Base-by-base conservation (phyloP, 2,888 invertebrate species). In the Chaitophorus viminalis region DNA sequence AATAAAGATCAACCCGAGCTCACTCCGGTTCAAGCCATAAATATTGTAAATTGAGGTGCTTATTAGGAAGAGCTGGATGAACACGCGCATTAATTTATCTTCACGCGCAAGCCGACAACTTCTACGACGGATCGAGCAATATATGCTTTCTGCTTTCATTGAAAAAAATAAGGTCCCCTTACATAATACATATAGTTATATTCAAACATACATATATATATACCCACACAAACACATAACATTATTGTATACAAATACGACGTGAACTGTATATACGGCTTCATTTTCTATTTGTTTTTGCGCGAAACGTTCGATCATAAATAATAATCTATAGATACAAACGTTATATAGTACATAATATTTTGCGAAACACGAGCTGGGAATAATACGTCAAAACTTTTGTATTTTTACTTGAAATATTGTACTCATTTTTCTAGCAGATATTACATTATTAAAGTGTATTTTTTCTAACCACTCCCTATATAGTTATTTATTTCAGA, bases 11-110 rank as follows among this genome's bases (percentile, higher is more conserved):
- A 33, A 78, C 29, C 86, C 78, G 70, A 86, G 52, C 54, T 31
- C 54, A 29, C 60, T 31, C 82, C 74, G 72, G 52, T 82, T 52
- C 21, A 29, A 36, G 21, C 29, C 79, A 72, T 86, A 86, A 86
- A 86, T 86, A 86, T 86, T 33, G 70, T 86, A 60, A 86, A 86
- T 78, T 31, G 79, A 86, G 86, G 79, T 74, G 86, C 79, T 86
- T 86, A 86, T 86, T 86, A 86, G 60, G 29, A 39, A 36, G n/a
- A 29, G 25, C 8, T 52, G 70, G 14, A 54, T n/a, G 52, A 33
- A 21, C 29, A 0, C 25, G 65, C 14, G 17, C 46, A 52, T 72
- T 79, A 72, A 72, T 46, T 39, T 86, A 78, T 79, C 39, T 60
- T 6, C 29, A 3, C 77, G 1, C 3, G 78, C 14, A 25, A 29